Conservation (phyloP, 2,113 vertebrate genomes). For the Aspidoscelis tigris region DNA sequence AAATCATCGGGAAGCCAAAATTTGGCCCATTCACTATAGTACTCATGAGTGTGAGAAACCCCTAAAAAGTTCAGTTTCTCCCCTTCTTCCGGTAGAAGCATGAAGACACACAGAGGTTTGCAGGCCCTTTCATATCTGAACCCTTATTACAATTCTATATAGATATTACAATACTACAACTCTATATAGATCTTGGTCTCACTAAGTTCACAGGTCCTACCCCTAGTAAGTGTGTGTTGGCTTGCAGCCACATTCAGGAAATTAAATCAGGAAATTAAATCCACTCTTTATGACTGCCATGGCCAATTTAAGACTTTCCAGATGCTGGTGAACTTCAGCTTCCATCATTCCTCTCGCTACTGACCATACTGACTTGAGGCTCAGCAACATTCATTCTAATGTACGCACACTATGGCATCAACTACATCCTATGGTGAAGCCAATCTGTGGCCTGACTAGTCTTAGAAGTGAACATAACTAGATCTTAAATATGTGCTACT, state of each 20-base stretch:
- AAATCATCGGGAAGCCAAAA: too few species aligned
- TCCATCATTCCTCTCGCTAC: too few species aligned
- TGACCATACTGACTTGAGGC: too few species aligned
- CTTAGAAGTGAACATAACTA: too few species aligned
- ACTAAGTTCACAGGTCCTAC: neutral
- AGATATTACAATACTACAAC: neutral
- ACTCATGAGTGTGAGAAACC: too few species aligned
- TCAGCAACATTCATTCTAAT: too few species aligned
- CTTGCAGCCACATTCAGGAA: neutral
- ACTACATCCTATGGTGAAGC: too few species aligned
- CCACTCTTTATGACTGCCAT: too few species aligned
- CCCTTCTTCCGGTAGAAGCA: neutral
- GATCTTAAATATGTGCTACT: too few species aligned
- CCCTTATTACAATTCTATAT: neutral
- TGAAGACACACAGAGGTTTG: neutral
- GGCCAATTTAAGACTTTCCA: neutral
- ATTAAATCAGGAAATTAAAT: neutral
- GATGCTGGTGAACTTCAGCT: neutral
- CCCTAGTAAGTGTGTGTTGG: neutral
- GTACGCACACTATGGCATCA: too few species aligned
- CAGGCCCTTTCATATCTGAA: neutral
- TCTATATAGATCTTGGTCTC: neutral
- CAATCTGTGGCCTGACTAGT: too few species aligned
- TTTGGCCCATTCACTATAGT: neutral
- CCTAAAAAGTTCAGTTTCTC: neutral